Base-by-base conservation (phyloP, 1,140 invertebrate species). In the Eriocheir sinensis region DNA sequence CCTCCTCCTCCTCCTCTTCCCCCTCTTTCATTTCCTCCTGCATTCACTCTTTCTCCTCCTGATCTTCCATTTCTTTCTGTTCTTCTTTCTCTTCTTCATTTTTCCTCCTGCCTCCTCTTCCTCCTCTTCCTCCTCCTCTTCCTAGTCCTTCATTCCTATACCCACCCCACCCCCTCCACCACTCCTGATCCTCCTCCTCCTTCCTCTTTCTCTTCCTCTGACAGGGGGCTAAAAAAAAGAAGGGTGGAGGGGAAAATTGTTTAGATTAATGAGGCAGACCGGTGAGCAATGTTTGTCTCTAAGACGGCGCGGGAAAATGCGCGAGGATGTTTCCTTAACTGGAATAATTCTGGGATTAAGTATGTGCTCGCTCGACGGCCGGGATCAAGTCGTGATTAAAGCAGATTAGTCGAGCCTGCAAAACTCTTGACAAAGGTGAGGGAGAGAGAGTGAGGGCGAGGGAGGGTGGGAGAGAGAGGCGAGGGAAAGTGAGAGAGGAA, bases 251-350 rank as follows among this genome's bases (percentile, higher is more conserved):
- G 83, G 48, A 93, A 92, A 93, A 93, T 34, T 93, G 81, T 60
- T 60, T 53, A 93, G 92, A 93, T 93, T 93, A 93, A 93, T 93
- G 92, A 93, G 92, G 92, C 60, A 44, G 30, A 6, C 38, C 34
- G 80, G 91, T 92, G 91, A 92, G 79, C 91, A 81, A 92, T 92
- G 79, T 92, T 92, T 92, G 91, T 92, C 91, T 92, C 72, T 41
- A 92, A 81, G 91, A 92, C 48, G 91, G 79, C 40, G 79, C 3
- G 79, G 34, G 38, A 83, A 92, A 81, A 53, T 53, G 48, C 48
- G 40, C 27, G 9, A 15, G 72, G 79, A 81, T 79, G 79, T 92
- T 83, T 92, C 91, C 79, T n/a, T 92, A 92, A 92, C 72, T 92
- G 27, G 79, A 92, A 92, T 92, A 81, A 92, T 92, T 81, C 91